phyloP scores from a whole-genome alignment of 2,113 vertebrate genomes.

The Phaethornis superciliosus region DNA sequence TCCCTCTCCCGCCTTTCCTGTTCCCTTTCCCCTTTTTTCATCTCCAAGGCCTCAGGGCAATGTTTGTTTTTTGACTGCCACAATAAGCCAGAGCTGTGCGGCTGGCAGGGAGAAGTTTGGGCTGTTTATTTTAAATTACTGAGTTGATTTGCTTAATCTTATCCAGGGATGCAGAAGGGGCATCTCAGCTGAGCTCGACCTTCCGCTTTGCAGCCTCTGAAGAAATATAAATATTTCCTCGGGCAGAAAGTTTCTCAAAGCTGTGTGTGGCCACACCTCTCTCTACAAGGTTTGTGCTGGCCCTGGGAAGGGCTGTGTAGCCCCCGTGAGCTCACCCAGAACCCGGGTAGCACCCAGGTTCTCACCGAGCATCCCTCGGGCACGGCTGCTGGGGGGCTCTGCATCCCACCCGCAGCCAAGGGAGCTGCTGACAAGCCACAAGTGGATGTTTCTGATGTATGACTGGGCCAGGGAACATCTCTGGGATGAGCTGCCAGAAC shows the following conservation, averaged over 20 bases:
- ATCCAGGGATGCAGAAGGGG: not conserved
- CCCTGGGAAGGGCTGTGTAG: too few relatives aligned
- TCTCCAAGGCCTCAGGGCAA: slow-evolving; percentile 10
- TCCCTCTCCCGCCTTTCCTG: not conserved
- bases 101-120: not conserved
- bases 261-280: not conserved
- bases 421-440: not conserved
- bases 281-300: too few relatives aligned
- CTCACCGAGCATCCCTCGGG: not conserved
- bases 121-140: not conserved
- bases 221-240: not conserved
- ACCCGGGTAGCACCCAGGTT: too few relatives aligned
- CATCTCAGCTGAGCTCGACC: slow-evolving; percentile 13
- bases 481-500: not conserved
- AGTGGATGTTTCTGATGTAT: accelerated
- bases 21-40: not conserved
- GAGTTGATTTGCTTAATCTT: not conserved
- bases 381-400: accelerated
- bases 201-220: not conserved
- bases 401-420: not conserved
- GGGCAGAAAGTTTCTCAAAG: not conserved
- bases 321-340: too few relatives aligned
- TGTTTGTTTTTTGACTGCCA: slow-evolving; percentile 61
- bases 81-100: slow-evolving; percentile 52
- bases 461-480: not conserved